Conservation (phyloP, 2,797 vertebrate genomes). For the Xiphorhynchus erythropygius region DNA sequence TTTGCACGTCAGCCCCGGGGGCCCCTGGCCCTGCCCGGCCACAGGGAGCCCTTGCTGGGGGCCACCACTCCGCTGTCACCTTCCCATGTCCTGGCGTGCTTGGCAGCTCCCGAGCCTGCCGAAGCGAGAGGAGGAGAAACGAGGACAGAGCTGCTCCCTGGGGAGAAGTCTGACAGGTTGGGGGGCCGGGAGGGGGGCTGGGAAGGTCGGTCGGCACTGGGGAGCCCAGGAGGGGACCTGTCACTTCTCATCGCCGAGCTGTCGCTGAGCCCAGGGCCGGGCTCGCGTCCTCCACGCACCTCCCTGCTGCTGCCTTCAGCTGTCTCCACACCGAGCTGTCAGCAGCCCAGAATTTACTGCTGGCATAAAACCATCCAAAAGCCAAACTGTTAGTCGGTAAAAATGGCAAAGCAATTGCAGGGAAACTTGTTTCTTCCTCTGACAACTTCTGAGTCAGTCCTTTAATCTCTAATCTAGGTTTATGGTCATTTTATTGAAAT, state of each 20-base stretch:
- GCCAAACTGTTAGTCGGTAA: background rate
- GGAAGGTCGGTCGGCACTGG: background rate
- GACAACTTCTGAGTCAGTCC: constrained; percentile 42
- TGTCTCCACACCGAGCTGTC: background rate
- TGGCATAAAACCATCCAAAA: constrained; percentile 22
- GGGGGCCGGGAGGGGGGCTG: background rate
- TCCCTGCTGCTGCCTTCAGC: background rate
- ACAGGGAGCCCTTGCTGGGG: fast-evolving
- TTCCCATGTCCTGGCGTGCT: background rate
- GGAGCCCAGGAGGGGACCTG: constrained; percentile 4
- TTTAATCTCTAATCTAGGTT: constrained; percentile 60
- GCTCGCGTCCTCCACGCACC: background rate
- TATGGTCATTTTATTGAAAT: constrained; percentile 61
- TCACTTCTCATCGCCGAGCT: background rate
- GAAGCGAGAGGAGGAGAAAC: background rate
- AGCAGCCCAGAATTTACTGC: background rate
- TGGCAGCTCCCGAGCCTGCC: background rate
- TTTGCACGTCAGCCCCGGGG: fast-evolving
- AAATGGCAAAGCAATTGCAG: background rate
- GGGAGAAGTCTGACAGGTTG: background rate
- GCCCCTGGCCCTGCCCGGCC: background rate
- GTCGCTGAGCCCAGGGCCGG: background rate
- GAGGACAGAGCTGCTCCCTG: background rate
- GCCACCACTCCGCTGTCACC: background rate
- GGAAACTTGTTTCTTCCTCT: constrained; percentile 24